phyloP scores from a whole-genome alignment of 2,888 invertebrate genomes.

The Eupithecia insigniata region DNA sequence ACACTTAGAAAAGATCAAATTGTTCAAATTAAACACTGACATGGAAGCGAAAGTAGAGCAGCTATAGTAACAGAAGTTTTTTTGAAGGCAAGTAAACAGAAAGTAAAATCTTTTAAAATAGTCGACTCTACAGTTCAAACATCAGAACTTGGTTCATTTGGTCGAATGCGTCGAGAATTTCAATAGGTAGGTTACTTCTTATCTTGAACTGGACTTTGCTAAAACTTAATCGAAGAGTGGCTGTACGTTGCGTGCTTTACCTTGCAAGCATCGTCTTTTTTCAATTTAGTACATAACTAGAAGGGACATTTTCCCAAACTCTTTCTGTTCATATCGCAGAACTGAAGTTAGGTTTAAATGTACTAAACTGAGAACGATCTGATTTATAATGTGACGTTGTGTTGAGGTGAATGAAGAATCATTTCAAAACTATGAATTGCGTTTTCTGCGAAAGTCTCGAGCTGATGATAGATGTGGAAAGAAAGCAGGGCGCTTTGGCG shows the following conservation, averaged over 20 bases:
- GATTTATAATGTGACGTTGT: background rate
- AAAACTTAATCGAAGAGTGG: slow-evolving; percentile 61
- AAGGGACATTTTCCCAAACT: background rate
- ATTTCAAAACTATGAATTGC: background rate
- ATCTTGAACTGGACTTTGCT: slow-evolving; percentile 77
- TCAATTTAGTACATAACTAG: background rate
- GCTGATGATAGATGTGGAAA: no score
- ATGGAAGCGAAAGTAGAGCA: no score
- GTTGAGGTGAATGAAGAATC: background rate
- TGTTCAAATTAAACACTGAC: no score
- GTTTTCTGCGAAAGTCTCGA: no score
- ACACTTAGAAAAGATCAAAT: no score
- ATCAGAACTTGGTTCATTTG: slow-evolving; percentile 82
- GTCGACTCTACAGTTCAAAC: slow-evolving; percentile 59
- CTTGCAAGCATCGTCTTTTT: background rate
- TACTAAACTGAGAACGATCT: background rate
- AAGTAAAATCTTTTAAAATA: background rate
- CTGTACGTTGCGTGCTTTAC: slow-evolving; percentile 41
- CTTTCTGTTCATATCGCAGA: background rate
- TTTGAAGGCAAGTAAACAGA: background rate
- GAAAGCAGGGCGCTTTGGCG: no score
- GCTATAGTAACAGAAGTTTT: background rate
- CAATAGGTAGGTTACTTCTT: slow-evolving; percentile 67
- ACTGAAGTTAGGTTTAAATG: background rate
- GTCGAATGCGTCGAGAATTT: slow-evolving; percentile 81